Conservation (phyloP, 2,113 vertebrate species). For the Acinonyx jubatus region DNA sequence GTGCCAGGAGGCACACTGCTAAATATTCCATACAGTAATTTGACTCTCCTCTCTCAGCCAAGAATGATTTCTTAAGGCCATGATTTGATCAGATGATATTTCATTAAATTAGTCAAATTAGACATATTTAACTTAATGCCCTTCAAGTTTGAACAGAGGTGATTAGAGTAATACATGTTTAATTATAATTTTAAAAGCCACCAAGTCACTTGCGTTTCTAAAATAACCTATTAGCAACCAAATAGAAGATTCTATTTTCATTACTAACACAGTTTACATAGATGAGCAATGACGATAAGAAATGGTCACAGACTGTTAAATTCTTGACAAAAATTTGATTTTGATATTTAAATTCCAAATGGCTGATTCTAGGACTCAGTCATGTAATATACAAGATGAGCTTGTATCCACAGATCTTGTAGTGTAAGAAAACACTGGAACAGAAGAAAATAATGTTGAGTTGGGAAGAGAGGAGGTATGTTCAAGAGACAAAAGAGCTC, state of each 20-base stretch:
- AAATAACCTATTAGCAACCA: background rate
- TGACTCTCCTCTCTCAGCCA: background rate
- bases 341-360: background rate
- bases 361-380: background rate
- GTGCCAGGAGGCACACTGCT: background rate
- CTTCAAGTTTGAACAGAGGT: background rate
- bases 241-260: background rate
- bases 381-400: background rate
- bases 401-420: background rate
- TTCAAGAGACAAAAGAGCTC: background rate
- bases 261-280: background rate
- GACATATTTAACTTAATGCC: background rate
- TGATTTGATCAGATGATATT: conserved; percentile 6
- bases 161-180: background rate
- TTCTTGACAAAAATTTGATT: background rate
- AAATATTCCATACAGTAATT: background rate
- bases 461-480: background rate
- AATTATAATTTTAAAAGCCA: conserved; percentile 7
- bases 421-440: background rate
- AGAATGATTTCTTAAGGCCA: background rate
- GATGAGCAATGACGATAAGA: background rate
- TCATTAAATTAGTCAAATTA: background rate
- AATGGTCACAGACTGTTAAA: background rate
- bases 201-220: background rate
- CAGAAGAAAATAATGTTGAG: background rate